phyloP scores from a whole-genome alignment of 2,888 invertebrate species.

The Allophyes oxyacanthae region DNA sequence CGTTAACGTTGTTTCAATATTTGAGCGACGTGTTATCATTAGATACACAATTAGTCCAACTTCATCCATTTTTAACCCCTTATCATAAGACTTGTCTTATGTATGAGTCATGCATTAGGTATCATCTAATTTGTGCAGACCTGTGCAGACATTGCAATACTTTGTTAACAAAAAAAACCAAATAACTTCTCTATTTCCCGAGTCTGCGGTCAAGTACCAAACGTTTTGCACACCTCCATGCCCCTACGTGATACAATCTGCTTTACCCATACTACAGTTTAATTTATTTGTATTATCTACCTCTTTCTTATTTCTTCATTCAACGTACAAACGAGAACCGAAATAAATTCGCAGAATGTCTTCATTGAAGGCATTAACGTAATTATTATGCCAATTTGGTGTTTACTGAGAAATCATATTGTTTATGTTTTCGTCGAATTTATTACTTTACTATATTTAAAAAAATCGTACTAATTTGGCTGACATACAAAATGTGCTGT shows the following conservation, averaged over 20 bases:
- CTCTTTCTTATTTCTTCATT: conserved; percentile 51
- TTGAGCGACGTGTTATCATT: no score
- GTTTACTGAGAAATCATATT: conserved; percentile 50
- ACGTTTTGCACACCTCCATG: conserved; percentile 11
- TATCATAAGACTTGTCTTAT: no score
- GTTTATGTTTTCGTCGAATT: conserved; percentile 43
- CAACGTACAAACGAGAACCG: conserved; percentile 33
- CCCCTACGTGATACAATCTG: conserved; percentile 55
- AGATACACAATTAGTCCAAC: no score
- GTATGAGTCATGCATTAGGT: no score
- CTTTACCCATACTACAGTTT: conserved; percentile 39
- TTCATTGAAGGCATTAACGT: conserved; percentile 57
- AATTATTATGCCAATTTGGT: conserved; percentile 56
- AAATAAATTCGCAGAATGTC: conserved; percentile 58
- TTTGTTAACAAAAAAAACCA: neutral
- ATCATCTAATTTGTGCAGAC: no score
- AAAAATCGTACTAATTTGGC: no score
- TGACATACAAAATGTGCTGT: neutral
- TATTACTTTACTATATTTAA: conserved; percentile 16
- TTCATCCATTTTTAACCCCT: no score
- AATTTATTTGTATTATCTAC: conserved; percentile 51
- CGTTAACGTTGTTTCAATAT: no score
- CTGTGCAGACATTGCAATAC: no score
- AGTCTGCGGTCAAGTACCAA: conserved; percentile 36
- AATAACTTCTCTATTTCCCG: conserved; percentile 30